Percentiles rank a stretch among this genome's conserved stretches.
Conservation (phyloP, 37 sponge, comb jelly and placozoan genomes). For the Halichondria panicea region DNA sequence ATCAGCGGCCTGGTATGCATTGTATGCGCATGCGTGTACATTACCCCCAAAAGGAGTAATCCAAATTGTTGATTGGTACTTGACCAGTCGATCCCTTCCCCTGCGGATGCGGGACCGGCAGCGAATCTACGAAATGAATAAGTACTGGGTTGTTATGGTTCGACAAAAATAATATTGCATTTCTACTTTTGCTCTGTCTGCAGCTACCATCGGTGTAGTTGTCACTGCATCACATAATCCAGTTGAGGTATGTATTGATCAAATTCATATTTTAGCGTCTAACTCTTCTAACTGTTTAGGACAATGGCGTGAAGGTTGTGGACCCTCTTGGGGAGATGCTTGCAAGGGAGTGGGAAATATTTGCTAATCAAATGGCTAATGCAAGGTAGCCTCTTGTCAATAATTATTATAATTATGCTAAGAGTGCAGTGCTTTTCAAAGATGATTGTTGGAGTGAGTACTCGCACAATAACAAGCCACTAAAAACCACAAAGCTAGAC, state of each 20-base stretch:
- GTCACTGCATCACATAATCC: constrained; percentile 99
- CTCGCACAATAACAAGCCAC: too few species aligned
- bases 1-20: too few species aligned
- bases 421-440: background rate
- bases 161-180: too few species aligned
- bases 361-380: constrained; percentile 83
- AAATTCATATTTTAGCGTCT: background rate
- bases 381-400: constrained; percentile 19
- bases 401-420: background rate
- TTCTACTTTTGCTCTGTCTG: too few species aligned
- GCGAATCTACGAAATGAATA: too few species aligned
- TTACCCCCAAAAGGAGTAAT: too few species aligned
- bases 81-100: too few species aligned
- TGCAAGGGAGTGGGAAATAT: constrained; percentile 79
- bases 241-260: constrained; percentile 39
- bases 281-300: constrained; percentile 22
- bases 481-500: too few species aligned
- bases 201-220: constrained; percentile 83
- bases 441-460: background rate
- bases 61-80: too few species aligned
- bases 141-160: too few species aligned
- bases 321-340: constrained; percentile 96
- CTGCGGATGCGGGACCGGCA: too few species aligned
- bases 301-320: constrained; percentile 97
- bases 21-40: too few species aligned